Conservation (phyloP, 2,797 vertebrate genomes). For the Acanthopagrus latus region DNA sequence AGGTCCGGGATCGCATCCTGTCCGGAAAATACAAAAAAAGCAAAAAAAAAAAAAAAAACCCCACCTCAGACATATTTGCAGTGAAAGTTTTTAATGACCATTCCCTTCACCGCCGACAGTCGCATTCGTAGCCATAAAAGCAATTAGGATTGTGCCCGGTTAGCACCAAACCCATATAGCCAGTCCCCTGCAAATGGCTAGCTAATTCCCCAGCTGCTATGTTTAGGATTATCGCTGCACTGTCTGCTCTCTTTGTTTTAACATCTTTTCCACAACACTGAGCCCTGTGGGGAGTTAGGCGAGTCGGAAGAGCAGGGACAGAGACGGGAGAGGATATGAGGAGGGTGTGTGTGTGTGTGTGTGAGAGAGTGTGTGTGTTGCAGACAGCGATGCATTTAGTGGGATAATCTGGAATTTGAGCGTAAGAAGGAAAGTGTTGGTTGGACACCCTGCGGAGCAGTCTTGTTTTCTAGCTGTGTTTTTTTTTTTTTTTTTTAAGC, state of each 20-base stretch:
- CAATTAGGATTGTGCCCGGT: conserved; percentile 34
- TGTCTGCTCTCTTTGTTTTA: conserved; percentile 82
- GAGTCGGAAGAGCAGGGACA: conserved; percentile 54
- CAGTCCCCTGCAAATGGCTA: conserved; percentile 44
- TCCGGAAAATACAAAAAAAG: conserved; percentile 16
- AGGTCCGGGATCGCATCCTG: conserved; percentile 39
- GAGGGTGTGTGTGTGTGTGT: not conserved
- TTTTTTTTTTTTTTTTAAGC: conserved; percentile 56
- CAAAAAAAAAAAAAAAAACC: not conserved
- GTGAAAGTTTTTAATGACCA: conserved; percentile 44
- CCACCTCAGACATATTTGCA: conserved; percentile 14
- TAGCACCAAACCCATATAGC: conserved; percentile 28
- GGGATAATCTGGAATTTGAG: conserved; percentile 75
- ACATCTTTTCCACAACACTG: conserved; percentile 79
- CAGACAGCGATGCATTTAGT: conserved; percentile 60
- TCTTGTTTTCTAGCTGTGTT: conserved; percentile 46
- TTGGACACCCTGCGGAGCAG: conserved; percentile 63
- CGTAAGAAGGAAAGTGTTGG: conserved; percentile 60
- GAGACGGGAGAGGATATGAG: conserved; percentile 13
- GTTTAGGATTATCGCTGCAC: conserved; percentile 75
- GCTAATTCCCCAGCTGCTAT: conserved; percentile 77
- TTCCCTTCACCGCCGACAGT: conserved; percentile 5
- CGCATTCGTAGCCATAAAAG: not conserved
- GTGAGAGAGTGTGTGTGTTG: not conserved
- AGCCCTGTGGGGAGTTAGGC: conserved; percentile 71